These are phyloP conservation scores for Thermophis baileyi DNA, from an alignment of 2,113 vertebrate species.

Conservation along the genomic window DNA sequence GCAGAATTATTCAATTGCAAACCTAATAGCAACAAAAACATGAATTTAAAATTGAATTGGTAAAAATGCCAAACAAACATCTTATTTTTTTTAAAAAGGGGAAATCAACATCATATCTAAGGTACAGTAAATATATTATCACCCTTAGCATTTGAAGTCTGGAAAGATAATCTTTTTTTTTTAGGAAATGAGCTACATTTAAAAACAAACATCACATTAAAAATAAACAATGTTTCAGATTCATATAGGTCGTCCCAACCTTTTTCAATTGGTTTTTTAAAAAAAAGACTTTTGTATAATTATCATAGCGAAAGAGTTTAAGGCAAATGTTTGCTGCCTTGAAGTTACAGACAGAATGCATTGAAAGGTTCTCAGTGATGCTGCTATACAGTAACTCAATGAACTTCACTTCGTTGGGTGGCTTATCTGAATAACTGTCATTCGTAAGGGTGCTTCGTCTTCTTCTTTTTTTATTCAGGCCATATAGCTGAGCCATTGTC, in stretches of 20 bases:
- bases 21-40: neutral
- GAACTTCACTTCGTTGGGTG: neutral
- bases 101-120: neutral
- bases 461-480: accelerated
- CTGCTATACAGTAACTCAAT: neutral
- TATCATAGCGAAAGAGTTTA: neutral
- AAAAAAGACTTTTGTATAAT: neutral
- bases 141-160: neutral
- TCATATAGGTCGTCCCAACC: neutral
- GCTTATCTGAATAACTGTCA: neutral
- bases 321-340: neutral
- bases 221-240: neutral
- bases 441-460: accelerated
- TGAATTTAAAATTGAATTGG: neutral
- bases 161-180: neutral
- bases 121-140: neutral
- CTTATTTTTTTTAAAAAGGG: neutral
- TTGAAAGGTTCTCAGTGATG: neutral
- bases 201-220: neutral
- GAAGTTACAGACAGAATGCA: neutral
- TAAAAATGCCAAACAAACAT: neutral
- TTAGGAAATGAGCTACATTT: neutral
- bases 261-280: neutral
- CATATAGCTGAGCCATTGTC: neutral
- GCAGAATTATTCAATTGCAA: neutral